Conservation (phyloP, 2,888 invertebrate species). For the Hemistola chrysoprasaria region DNA sequence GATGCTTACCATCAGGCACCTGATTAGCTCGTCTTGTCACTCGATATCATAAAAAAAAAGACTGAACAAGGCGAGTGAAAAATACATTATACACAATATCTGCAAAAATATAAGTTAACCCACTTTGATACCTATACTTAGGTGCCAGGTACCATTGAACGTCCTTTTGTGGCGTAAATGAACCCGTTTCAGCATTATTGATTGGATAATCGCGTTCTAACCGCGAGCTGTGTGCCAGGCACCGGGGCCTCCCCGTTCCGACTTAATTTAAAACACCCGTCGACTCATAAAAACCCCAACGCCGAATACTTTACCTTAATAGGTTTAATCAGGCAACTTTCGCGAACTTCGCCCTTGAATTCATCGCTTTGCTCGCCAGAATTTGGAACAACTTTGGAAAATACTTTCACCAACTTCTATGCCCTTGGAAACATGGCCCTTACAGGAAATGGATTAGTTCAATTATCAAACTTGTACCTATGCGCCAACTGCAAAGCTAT, state of each 20-base stretch:
- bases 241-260: constrained; percentile 50
- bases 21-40: too few species aligned
- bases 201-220: constrained; percentile 67
- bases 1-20: too few species aligned
- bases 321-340: constrained; percentile 73
- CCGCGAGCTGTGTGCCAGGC: constrained; percentile 62
- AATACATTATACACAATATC: too few species aligned
- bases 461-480: not conserved
- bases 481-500: too few species aligned
- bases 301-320: constrained; percentile 66
- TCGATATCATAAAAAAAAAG: too few species aligned
- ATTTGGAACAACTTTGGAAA: constrained; percentile 36
- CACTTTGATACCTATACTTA: too few species aligned
- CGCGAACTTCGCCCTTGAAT: constrained; percentile 67
- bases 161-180: constrained; percentile 39
- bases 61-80: too few species aligned
- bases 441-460: constrained; percentile 3
- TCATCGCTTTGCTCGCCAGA: constrained; percentile 41
- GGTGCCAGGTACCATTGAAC: too few species aligned
- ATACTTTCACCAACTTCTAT: constrained; percentile 29
- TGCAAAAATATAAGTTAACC: too few species aligned
- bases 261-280: constrained; percentile 66
- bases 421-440: constrained; percentile 13
- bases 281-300: constrained; percentile 66
- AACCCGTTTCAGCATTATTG: constrained; percentile 61